Evolutionary conservation across 2,797 vertebrate genomes (phyloP).

Genomic region (Artibeus jamaicensis): DNA sequence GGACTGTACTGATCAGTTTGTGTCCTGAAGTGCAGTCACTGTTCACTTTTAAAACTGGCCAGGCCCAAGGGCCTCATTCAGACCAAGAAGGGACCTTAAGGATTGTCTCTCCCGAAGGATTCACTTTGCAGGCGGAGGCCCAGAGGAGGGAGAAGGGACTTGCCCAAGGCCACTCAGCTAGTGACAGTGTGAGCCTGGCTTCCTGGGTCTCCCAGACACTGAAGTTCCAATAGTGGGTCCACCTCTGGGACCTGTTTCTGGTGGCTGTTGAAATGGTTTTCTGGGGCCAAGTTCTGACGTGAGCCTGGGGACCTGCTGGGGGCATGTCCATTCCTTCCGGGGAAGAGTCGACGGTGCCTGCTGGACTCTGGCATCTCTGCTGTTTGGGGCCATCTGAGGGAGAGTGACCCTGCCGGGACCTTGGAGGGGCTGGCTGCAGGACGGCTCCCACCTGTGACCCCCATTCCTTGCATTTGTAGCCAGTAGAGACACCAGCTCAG

Average conservation of each 20-base stretch:
- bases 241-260: background rate
- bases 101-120: background rate
- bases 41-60: background rate
- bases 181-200: background rate
- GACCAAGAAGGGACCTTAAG: background rate
- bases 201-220: background rate
- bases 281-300: background rate
- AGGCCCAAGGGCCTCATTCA: background rate
- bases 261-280: background rate
- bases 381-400: background rate
- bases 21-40: background rate
- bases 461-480: background rate
- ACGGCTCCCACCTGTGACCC: background rate
- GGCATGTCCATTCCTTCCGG: background rate
- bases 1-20: background rate
- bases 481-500: background rate
- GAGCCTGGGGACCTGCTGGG: background rate
- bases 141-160: background rate
- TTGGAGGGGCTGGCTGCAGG: background rate
- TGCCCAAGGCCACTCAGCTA: background rate
- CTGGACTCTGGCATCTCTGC: background rate
- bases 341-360: background rate
- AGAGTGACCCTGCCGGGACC: background rate
- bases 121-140: background rate
- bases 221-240: background rate